These are phyloP conservation scores for Eurytoma adleriae DNA, from an alignment of 2,888 invertebrate genomes.

Conservation along the genomic window DNA sequence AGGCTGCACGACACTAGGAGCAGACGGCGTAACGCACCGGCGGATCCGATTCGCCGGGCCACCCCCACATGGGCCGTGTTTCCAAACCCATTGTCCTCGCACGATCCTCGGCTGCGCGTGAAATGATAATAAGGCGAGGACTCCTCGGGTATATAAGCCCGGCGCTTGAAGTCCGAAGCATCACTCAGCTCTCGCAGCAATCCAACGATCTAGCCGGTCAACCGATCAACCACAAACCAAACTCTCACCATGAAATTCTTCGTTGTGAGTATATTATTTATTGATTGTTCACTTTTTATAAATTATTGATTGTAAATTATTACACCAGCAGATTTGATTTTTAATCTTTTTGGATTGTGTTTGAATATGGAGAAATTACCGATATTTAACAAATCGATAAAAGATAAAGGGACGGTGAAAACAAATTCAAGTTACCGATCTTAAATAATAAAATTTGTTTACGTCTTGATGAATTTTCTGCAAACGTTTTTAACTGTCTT, in stretches of 20 bases:
- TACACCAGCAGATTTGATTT: not conserved
- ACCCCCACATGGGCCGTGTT: not conserved
- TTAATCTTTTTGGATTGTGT: too few species aligned
- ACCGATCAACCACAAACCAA: conserved; percentile 6
- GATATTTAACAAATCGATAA: not conserved
- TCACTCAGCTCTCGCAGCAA: conserved; percentile 47
- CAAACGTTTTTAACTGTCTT: too few species aligned
- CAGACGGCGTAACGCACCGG: conserved; percentile 23
- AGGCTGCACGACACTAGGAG: conserved; percentile 22
- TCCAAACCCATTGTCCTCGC: conserved; percentile 38
- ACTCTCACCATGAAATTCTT: conserved; percentile 55
- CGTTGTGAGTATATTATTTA: conserved; percentile 38
- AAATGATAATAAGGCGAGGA: conserved; percentile 24
- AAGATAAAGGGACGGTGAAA: not conserved
- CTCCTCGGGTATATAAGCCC: conserved; percentile 43
- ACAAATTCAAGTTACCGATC: not conserved
- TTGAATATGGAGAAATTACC: not conserved
- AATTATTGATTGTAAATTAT: not conserved
- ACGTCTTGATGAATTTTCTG: too few species aligned
- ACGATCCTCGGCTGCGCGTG: conserved; percentile 28
- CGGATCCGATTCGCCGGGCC: not conserved
- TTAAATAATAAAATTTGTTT: not conserved
- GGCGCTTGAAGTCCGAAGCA: conserved; percentile 24
- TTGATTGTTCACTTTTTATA: not conserved
- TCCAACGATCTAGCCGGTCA: not conserved